A percentile compares a stretch with the other conserved stretches of the same genome.
These are phyloP conservation scores for Poeciliopsis turrubarensis DNA, from an alignment of 2,113 vertebrate species.

Conservation along the genomic window DNA sequence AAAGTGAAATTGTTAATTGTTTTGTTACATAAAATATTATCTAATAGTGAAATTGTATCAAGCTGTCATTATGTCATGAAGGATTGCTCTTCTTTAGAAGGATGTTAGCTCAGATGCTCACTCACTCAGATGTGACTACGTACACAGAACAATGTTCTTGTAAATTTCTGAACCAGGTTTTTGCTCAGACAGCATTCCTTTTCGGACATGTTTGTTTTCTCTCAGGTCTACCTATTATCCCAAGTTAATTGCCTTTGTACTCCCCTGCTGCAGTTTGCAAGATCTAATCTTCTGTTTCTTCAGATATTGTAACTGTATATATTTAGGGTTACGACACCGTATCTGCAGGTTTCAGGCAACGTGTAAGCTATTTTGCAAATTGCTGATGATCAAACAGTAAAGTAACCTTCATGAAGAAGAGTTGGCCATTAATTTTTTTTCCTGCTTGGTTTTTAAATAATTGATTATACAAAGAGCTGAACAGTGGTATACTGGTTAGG, in stretches of 20 bases:
- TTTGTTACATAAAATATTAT: constrained; percentile 22
- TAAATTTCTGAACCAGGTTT: background rate
- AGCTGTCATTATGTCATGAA: constrained; percentile 17
- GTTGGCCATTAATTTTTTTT: background rate
- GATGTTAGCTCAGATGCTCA: background rate
- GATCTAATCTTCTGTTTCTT: constrained; percentile 11
- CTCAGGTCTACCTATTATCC: constrained; percentile 17
- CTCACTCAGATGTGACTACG: constrained; percentile 4
- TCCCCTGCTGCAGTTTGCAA: constrained; percentile 1
- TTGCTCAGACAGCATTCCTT: background rate
- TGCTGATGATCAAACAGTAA: too few relatives aligned
- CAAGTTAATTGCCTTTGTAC: constrained; percentile 33
- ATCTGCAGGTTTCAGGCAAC: background rate
- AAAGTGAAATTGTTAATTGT: background rate
- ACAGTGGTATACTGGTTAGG: background rate
- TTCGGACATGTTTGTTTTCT: constrained; percentile 14
- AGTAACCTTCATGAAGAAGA: background rate
- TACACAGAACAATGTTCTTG: background rate
- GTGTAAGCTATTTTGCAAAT: background rate
- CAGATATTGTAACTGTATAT: background rate
- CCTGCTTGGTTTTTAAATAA: background rate
- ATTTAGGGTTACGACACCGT: background rate
- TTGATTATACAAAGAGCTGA: background rate
- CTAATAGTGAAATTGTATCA: constrained; percentile 28
- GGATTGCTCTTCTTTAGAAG: constrained; percentile 1